Conservation (phyloP, 2,888 invertebrate genomes). For the Lithophane socia region DNA sequence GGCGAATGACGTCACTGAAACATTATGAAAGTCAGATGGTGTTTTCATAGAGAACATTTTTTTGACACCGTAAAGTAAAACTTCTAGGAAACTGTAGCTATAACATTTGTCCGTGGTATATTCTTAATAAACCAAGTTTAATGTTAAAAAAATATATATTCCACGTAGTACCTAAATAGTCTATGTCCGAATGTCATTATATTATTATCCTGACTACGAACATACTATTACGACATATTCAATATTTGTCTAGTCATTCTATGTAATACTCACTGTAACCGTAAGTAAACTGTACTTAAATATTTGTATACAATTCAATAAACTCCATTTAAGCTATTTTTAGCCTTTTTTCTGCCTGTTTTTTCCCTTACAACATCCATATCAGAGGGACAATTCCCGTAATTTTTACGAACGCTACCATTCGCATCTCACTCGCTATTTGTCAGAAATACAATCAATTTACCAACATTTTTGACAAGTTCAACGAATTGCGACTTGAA, state of each 20-base stretch:
- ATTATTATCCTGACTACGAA: no score
- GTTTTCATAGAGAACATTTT: not conserved
- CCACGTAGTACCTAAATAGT: not conserved
- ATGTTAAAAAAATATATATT: not conserved
- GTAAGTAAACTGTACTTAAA: not conserved
- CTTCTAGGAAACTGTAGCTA: not conserved
- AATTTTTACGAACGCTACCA: no score
- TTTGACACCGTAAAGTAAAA: not conserved
- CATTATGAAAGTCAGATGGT: not conserved
- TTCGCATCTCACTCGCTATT: no score
- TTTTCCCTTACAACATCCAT: not conserved
- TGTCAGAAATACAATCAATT: no score
- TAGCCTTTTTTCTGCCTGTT: not conserved
- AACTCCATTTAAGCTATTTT: not conserved
- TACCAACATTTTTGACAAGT: no score
- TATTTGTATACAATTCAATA: not conserved
- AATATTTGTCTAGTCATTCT: constrained; percentile 2
- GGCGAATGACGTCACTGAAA: not conserved
- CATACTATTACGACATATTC: not conserved
- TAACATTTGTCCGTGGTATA: not conserved
- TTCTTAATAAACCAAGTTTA: not conserved
- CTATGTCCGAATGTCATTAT: not conserved
- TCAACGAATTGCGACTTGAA: no score
- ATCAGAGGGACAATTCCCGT: no score
- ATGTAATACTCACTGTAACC: not conserved